A percentile compares a stretch with the other conserved stretches of the same genome.
Conservation (phyloP, 2,888 invertebrate genomes). For the Chymomyza procnemis region DNA sequence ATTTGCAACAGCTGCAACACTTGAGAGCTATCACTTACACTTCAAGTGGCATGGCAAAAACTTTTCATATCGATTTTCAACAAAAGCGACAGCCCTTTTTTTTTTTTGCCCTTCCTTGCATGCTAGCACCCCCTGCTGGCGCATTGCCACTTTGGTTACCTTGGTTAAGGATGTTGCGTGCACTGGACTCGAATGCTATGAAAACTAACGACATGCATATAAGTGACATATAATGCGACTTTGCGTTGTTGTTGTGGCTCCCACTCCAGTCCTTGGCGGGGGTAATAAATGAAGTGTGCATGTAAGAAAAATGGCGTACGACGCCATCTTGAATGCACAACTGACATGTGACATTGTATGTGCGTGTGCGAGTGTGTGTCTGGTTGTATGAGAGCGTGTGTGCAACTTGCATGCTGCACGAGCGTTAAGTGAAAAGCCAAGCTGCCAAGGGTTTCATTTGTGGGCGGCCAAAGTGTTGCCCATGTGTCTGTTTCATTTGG, state of each 20-base stretch:
- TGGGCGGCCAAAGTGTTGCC: not conserved
- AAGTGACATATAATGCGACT: constrained; percentile 56
- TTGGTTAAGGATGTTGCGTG: constrained; percentile 6
- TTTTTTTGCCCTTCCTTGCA: not conserved
- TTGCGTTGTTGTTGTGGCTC: not conserved
- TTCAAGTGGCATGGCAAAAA: constrained; percentile 53
- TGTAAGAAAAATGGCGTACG: constrained; percentile 59
- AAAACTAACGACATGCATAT: constrained; percentile 71
- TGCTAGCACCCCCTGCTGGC: not conserved
- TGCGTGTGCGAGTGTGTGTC: not conserved
- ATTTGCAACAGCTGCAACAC: constrained; percentile 35
- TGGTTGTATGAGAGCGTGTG: not conserved
- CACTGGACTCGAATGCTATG: constrained; percentile 50
- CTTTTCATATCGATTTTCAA: constrained; percentile 2
- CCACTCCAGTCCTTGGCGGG: not conserved
- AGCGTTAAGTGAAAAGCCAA: constrained; percentile 3
- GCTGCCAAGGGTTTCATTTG: not conserved
- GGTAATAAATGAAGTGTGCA: constrained; percentile 67
- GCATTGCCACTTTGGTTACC: constrained; percentile 1
- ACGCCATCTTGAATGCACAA: constrained; percentile 4
- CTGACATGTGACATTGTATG: not conserved
- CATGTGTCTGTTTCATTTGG: not conserved
- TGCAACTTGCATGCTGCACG: not conserved
- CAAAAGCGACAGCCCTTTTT: not conserved
- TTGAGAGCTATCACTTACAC: constrained; percentile 65